Base-by-base conservation (phyloP, 1,140 invertebrate genomes). In the Sitobion miscanthi region DNA sequence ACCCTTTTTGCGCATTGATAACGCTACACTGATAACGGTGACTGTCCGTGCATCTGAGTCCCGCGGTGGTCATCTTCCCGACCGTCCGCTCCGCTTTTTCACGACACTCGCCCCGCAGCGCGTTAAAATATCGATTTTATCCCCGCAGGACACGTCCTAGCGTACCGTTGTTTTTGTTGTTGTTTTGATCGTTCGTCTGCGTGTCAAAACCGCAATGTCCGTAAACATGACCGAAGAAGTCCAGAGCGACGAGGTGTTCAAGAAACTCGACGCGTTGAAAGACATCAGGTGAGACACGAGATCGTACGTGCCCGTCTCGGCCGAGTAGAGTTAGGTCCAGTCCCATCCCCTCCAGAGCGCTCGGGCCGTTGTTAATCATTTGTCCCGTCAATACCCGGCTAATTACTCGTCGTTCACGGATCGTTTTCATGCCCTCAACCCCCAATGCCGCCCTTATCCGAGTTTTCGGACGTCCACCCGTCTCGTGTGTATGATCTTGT, bases 181-280 rank as follows among this genome's bases (percentile, higher is more conserved):
- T 93, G 35, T 35, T 85, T 52, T 93, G n/a, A 8, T 85, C 21
- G 17, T 57, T 52, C 38, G 52, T 89, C 88, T 38, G 21, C 52
- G 35, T 47, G 20, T 14, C 23, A 42, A 52, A 17, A 69, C 30
- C 62, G 30, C n/a, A 17, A 77, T 77, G 62, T 77, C 69, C 25
- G 91, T 83, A 57, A 93, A 86, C 38, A 93, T 93, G 91, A 93
- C 91, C 9, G 91, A 93, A 86, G 91, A 93, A 93, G 82, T 85
- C 45, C 91, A 93, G 23, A 93, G 91, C 23, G 91, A 93, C 17
- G 91, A 93, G 25, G 82, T 93, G 45, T 93, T 93, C 38, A 93
- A 93, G 7, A 93, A 93, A 86, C 82, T 93, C 23, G 91, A 93
- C 35, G 91, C 91, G 38, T 86, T 93, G 25, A 93, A 93, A 93